These are phyloP conservation scores for Tachina lurida DNA, from an alignment of 2,888 invertebrate genomes.

Conservation along the genomic window DNA sequence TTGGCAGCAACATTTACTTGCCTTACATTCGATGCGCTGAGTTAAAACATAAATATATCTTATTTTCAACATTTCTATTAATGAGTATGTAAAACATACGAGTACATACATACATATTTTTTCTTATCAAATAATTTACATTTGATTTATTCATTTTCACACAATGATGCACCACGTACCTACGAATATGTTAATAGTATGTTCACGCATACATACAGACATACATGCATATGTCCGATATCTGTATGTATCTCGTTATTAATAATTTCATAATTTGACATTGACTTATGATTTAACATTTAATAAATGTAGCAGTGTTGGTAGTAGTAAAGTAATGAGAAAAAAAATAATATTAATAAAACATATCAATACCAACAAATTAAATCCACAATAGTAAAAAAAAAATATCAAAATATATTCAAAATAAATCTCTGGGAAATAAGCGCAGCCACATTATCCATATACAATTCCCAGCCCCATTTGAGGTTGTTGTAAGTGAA, in stretches of 20 bases:
- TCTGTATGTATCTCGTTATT: neutral
- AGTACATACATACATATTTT: neutral
- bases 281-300: constrained; percentile 60
- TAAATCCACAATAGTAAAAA: constrained; percentile 3
- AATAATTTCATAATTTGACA: constrained; percentile 64
- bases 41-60: neutral
- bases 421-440: constrained; percentile 53
- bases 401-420: constrained; percentile 4
- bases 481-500: neutral
- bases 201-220: neutral
- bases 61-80: constrained; percentile 4
- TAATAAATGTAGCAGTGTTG: constrained; percentile 7
- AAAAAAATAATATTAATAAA: constrained; percentile 12
- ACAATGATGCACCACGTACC: constrained; percentile 22
- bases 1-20: constrained; percentile 1
- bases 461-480: constrained; percentile 17
- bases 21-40: constrained; percentile 39
- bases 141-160: constrained; percentile 60
- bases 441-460: neutral
- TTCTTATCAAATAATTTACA: constrained; percentile 65
- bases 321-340: constrained; percentile 6
- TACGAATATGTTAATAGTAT: neutral
- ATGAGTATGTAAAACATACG: constrained; percentile 30
- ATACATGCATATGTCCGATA: neutral
- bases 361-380: constrained; percentile 59